Conservation (phyloP, 2,113 vertebrate genomes). For the Galbula dea region DNA sequence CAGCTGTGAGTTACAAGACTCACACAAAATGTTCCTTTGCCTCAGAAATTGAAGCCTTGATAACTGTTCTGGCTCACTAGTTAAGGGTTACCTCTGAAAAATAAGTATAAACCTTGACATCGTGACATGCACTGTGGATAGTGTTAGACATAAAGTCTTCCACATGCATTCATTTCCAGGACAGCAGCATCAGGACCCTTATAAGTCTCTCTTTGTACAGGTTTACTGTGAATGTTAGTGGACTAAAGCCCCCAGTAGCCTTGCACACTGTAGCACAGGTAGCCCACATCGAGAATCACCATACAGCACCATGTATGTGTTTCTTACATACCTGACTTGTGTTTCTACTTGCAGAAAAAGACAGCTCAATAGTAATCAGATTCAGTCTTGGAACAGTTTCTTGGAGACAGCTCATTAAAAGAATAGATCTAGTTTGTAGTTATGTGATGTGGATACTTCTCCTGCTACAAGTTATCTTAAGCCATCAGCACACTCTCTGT, state of each 20-base stretch:
- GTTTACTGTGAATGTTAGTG: neutral
- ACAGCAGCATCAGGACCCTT: neutral
- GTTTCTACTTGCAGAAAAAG: neutral
- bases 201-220: neutral
- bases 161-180: neutral
- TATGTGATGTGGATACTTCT: neutral
- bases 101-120: neutral
- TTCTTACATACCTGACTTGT: neutral
- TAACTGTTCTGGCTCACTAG: neutral
- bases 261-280: neutral
- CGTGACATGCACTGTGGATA: too few species aligned
- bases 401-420: neutral
- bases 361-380: neutral
- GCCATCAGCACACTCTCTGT: neutral
- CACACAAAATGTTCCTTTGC: neutral
- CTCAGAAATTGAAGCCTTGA: neutral
- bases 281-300: neutral
- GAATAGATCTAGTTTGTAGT: neutral
- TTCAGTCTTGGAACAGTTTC: neutral
- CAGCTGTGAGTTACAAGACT: neutral
- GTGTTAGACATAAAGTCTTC: neutral
- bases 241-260: neutral
- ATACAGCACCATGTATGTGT: neutral
- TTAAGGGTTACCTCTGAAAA: neutral
- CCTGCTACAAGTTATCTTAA: neutral